These are phyloP conservation scores for Adelosebastes latens DNA, from an alignment of 2,797 vertebrate genomes.

Conservation along the genomic window DNA sequence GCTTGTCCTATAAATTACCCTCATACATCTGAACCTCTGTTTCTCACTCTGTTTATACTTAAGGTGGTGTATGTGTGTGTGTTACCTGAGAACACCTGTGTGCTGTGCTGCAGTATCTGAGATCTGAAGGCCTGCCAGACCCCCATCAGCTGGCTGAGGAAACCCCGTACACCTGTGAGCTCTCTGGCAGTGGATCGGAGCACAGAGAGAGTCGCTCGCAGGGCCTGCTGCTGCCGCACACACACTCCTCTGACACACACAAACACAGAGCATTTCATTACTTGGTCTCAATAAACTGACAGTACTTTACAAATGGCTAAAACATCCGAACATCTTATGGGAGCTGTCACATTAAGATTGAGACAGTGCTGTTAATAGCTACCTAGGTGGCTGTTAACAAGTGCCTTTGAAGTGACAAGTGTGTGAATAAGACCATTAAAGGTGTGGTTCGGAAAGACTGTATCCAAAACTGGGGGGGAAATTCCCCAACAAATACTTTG, in stretches of 20 bases:
- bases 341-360: not conserved
- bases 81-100: conserved; percentile 71
- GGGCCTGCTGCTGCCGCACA: conserved; percentile 71
- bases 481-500: conserved; percentile 12
- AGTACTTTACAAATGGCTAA: not conserved
- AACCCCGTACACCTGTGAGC: conserved; percentile 78
- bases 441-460: conserved; percentile 1
- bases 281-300: not conserved
- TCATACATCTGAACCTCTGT: not conserved
- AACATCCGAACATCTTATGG: not conserved
- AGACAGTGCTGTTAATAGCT: not conserved
- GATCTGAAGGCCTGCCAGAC: conserved; percentile 75
- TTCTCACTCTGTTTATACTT: conserved; percentile 3
- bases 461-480: not conserved
- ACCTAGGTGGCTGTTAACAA: conserved; percentile 10
- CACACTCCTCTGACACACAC: conserved; percentile 75
- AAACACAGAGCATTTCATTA: not conserved
- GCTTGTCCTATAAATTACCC: conserved; percentile 1
- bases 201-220: conserved; percentile 74
- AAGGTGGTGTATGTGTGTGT: not conserved
- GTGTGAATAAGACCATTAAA: conserved; percentile 8
- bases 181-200: conserved; percentile 77
- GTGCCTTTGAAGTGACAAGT: conserved; percentile 4
- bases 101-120: conserved; percentile 59
- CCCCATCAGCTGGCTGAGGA: conserved; percentile 76